Conservation (phyloP, 2,888 invertebrate genomes). For the Athetis lepigone region DNA sequence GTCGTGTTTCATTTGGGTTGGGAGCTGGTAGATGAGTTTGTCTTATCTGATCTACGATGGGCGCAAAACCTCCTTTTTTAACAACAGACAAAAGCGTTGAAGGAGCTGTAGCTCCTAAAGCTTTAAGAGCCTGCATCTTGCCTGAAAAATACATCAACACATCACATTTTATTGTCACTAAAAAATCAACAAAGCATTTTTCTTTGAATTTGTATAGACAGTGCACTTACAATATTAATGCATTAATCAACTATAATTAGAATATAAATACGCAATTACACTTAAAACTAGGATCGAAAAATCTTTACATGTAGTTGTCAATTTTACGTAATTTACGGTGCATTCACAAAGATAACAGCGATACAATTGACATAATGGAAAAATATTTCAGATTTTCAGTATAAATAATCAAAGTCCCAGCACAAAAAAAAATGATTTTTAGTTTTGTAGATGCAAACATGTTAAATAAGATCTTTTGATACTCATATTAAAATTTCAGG, state of each 20-base stretch:
- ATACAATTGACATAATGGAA: not conserved
- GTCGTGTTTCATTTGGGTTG: slow-evolving; percentile 80
- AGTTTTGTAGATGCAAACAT: not conserved
- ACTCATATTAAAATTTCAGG: not conserved
- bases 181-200: slow-evolving; percentile 10
- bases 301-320: slow-evolving; percentile 49
- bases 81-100: slow-evolving; percentile 80
- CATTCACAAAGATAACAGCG: slow-evolving; percentile 30
- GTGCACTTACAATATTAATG: slow-evolving; percentile 66
- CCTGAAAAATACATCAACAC: slow-evolving; percentile 65
- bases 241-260: slow-evolving; percentile 54
- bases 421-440: too few relatives aligned
- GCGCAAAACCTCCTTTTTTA: slow-evolving; percentile 88
- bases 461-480: not conserved
- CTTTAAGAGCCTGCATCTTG: slow-evolving; percentile 86
- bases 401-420: too few relatives aligned
- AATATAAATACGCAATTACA: slow-evolving; percentile 60
- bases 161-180: slow-evolving; percentile 52
- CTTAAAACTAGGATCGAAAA: slow-evolving; percentile 64
- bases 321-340: slow-evolving; percentile 76
- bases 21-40: slow-evolving; percentile 87
- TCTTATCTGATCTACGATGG: slow-evolving; percentile 82
- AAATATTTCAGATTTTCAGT: too few relatives aligned
- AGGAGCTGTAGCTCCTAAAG: slow-evolving; percentile 81
- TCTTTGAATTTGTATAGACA: not conserved